Base-by-base conservation (phyloP, 2,113 vertebrate genomes). In the Dolichotis patagonum region DNA sequence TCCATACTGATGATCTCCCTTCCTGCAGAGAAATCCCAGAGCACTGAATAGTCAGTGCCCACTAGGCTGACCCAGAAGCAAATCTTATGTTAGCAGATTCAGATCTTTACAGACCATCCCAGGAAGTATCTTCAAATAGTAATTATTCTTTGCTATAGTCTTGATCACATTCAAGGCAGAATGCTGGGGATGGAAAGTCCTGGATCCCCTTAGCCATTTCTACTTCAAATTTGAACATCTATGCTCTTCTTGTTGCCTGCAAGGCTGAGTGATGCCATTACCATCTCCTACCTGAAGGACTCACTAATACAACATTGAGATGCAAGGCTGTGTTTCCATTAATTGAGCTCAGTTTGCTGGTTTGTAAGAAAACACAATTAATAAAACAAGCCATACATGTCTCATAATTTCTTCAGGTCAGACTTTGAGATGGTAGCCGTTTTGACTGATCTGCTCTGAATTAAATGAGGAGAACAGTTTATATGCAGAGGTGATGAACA, bases 251-350 rank as follows among this genome's bases (percentile, higher is more conserved):
- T 58, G 43, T 62, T 97, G 95, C 75, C 96, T 96, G 93, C 80
- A 13, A 63, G 94, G 19, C 19, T 86, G 95, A 94, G 96, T 54
- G 67, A 91, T 20, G 0, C 58, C 8, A 71, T 90, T 94, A 90
- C 71, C 88, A 96, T 92, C 97, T 93, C 62, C 88, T 78, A 60
- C 46, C 80, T 90, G 89, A 96, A 95, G 43, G 43, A 5, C 7
- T 41, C 5, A 0, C 54, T 77, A 22, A 49, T 26, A 24, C 0
- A 0, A 11, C 22, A 4, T 85, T 67, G 16, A 58, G 63, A 54
- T 0, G 9, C 35, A 46, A 0, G 0, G n/a, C 46, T 35, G 4
- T n/a, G 11, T 32, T 32, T 73, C 60, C 58, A 16, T 52, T 88
- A 54, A 88, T 28, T 17, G 54, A 92, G 60, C 41, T 85, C 60